These are phyloP conservation scores for Actinia tenebrosa DNA, from an alignment of 64 coral and sea anemone genomes.

Conservation along the genomic window DNA sequence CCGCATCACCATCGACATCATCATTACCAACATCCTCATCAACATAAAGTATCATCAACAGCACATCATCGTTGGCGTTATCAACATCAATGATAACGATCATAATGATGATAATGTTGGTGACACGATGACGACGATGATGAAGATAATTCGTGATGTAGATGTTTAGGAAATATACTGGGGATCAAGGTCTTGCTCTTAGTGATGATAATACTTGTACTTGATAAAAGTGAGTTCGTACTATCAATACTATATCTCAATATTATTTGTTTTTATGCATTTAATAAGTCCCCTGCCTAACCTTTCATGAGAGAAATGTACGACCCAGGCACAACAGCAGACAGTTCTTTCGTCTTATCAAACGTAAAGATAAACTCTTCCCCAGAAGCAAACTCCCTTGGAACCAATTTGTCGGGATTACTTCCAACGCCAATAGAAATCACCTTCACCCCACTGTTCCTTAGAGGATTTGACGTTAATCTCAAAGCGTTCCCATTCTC, in stretches of 20 bases:
- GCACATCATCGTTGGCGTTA: too few relatives aligned
- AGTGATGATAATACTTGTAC: too few relatives aligned
- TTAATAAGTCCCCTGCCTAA: neutral
- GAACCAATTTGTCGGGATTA: constrained; percentile 32
- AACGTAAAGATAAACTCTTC: constrained; percentile 70
- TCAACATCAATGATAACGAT: too few relatives aligned
- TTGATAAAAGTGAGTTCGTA: too few relatives aligned
- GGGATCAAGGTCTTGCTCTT: too few relatives aligned
- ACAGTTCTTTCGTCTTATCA: constrained; percentile 36
- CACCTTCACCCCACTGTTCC: constrained; percentile 48
- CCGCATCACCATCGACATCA: too few relatives aligned
- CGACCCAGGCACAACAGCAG: constrained; percentile 57
- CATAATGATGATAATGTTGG: neutral
- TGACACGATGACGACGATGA: neutral
- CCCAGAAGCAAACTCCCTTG: constrained; percentile 52
- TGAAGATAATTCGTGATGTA: too few relatives aligned
- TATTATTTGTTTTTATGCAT: too few relatives aligned
- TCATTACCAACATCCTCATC: too few relatives aligned
- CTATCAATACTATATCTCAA: neutral
- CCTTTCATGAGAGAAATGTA: constrained; percentile 81
- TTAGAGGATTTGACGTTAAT: constrained; percentile 30
- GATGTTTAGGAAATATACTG: too few relatives aligned
- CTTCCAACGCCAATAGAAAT: constrained; percentile 46
- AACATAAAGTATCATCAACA: too few relatives aligned
- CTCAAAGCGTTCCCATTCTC: constrained; percentile 23